Evolutionary conservation across 2,888 invertebrate genomes (phyloP), one percentile per base, ranked within the genome.

Genomic region (Pandemis cinnamomeana): DNA sequence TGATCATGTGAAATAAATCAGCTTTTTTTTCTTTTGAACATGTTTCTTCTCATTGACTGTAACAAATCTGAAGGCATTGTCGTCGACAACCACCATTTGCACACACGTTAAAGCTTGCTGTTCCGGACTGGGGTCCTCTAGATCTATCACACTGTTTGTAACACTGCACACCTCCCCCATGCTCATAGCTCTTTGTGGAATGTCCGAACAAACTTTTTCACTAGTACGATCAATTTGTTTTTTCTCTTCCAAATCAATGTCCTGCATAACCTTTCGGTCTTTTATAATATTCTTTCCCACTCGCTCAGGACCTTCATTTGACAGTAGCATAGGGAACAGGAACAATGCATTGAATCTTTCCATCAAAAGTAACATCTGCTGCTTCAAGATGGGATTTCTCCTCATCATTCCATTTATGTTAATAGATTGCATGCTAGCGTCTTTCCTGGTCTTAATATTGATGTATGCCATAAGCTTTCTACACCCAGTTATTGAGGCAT

Each of bases 311-410:
- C 75, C 76, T 75, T 83, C 84, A 79, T 88, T 89, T 0, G 92
- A 89, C n/a, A 91, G 81, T 48, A 91, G 75, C 84, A 91, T 81
- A 13, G 92, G 90, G 90, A 90, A 91, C 48, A 89, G 75, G 71
- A 91, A 91, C 61, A 92, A 78, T 48, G 77, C 67, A 76, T 87
- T 85, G 74, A 90, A 88, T 10, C 91, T 81, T 71, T 89, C 88
- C 77, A 87, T 80, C 46, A 90, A 80, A 7, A 77, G 46, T 46
- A 80, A 76, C 67, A 88, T 70, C 53, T 87, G 84, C 0, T 86
- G 79, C 63, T 82, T 84, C 10, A 91, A 80, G 20, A 82, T 7
- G 5, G 36, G 0, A 81, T 89, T 90, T 75, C 78, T 84, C 66
- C 79, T 83, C 6, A 82, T 72, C 36, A 86, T 71, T 11, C 79